These are phyloP conservation scores for Columba janthina DNA, from an alignment of 2,113 vertebrate species.

Conservation along the genomic window DNA sequence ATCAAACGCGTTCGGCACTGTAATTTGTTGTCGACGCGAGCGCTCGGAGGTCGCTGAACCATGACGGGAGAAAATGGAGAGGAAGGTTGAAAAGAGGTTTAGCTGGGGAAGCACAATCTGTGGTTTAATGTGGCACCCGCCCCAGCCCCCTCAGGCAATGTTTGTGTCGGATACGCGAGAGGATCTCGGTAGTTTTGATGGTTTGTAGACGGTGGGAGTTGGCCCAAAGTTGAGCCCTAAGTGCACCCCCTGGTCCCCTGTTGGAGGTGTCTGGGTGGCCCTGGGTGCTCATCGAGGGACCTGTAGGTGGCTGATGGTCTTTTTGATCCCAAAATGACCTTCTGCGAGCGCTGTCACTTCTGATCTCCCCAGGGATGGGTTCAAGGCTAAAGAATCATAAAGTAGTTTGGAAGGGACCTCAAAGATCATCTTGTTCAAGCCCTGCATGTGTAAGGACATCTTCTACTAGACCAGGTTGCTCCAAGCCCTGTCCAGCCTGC, in stretches of 20 bases:
- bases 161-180: background rate
- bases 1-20: background rate
- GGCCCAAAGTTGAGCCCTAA: too few relatives aligned
- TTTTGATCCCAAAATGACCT: background rate
- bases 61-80: background rate
- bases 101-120: background rate
- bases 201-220: background rate
- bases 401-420: too few relatives aligned
- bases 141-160: too few relatives aligned
- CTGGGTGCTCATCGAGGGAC: accelerated
- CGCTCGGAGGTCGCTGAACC: background rate
- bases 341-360: background rate
- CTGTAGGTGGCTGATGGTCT: too few relatives aligned
- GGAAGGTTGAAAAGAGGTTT: background rate
- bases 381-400: background rate
- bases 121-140: background rate
- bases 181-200: background rate
- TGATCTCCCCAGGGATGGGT: background rate
- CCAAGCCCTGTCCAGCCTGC: too few relatives aligned
- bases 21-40: background rate
- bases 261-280: too few relatives aligned
- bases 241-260: too few relatives aligned
- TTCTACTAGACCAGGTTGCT: too few relatives aligned
- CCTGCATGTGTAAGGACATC: too few relatives aligned
- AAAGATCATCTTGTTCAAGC: too few relatives aligned